phyloP scores from a whole-genome alignment of 2,888 invertebrate genomes.

The Orthosia gothica region DNA sequence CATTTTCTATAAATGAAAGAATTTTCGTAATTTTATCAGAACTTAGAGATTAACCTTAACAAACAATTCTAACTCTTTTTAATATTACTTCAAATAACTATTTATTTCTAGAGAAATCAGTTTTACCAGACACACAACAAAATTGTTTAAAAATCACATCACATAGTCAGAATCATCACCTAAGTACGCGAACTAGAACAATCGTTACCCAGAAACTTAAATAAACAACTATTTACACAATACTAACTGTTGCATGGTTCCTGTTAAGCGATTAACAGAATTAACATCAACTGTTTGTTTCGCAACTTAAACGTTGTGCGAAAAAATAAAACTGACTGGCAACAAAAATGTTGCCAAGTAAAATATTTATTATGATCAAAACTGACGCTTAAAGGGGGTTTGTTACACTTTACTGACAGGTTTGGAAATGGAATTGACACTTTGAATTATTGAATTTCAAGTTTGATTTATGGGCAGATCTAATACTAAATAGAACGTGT shows the following conservation, averaged over 20 bases:
- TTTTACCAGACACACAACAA: neutral
- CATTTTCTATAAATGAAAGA: no score
- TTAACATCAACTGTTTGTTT: constrained; percentile 53
- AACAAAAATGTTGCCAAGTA: constrained; percentile 46
- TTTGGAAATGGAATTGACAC: constrained; percentile 22
- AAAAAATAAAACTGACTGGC: constrained; percentile 25
- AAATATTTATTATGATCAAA: constrained; percentile 30
- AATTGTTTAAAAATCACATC: constrained; percentile 35
- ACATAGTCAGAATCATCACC: constrained; percentile 31
- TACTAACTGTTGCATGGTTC: constrained; percentile 55
- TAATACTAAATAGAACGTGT: constrained; percentile 9
- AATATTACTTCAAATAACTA: neutral
- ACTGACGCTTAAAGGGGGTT: constrained; percentile 28
- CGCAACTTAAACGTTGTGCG: constrained; percentile 32
- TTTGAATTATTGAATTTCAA: constrained; percentile 26
- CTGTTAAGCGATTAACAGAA: constrained; percentile 56
- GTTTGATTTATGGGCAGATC: constrained; percentile 2
- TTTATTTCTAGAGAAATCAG: neutral
- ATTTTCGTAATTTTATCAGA: no score
- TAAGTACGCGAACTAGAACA: constrained; percentile 31
- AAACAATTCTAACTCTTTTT: neutral
- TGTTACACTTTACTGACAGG: constrained; percentile 30
- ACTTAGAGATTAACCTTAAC: no score
- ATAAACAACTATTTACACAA: constrained; percentile 47
- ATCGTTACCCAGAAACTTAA: constrained; percentile 26